Percentiles rank a stretch among this genome's conserved stretches.
These are phyloP conservation scores for Ploceus nigricollis DNA, from an alignment of 2,113 vertebrate species.

Conservation along the genomic window DNA sequence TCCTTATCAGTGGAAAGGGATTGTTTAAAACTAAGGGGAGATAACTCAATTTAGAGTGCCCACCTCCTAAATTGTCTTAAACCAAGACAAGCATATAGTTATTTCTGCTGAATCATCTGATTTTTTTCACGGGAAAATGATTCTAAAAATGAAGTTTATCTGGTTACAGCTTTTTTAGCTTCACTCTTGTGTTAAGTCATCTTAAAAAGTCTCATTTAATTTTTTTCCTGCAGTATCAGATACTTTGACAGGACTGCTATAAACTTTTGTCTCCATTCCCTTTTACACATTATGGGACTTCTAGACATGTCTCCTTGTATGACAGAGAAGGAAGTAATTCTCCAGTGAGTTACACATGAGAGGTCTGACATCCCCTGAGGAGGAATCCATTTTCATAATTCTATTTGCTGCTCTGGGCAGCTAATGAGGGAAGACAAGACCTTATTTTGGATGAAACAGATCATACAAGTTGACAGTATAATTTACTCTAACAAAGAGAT, in stretches of 20 bases:
- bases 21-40: background rate
- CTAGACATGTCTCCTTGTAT: background rate
- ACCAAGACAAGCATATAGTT: background rate
- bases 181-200: background rate
- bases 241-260: background rate
- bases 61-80: background rate
- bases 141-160: background rate
- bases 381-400: background rate
- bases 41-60: background rate
- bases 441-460: background rate
- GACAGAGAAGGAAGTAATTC: background rate
- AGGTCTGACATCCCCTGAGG: background rate
- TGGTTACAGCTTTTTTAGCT: background rate
- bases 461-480: background rate
- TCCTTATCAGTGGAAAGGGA: background rate
- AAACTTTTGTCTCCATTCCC: background rate
- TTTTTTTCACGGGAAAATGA: accelerated
- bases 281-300: background rate
- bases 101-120: background rate
- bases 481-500: background rate
- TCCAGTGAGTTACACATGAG: background rate
- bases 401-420: background rate
- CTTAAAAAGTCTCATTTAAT: background rate
- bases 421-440: background rate
- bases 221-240: background rate